phyloP scores from a whole-genome alignment of 2,797 vertebrate species.

The Catharus ustulatus region DNA sequence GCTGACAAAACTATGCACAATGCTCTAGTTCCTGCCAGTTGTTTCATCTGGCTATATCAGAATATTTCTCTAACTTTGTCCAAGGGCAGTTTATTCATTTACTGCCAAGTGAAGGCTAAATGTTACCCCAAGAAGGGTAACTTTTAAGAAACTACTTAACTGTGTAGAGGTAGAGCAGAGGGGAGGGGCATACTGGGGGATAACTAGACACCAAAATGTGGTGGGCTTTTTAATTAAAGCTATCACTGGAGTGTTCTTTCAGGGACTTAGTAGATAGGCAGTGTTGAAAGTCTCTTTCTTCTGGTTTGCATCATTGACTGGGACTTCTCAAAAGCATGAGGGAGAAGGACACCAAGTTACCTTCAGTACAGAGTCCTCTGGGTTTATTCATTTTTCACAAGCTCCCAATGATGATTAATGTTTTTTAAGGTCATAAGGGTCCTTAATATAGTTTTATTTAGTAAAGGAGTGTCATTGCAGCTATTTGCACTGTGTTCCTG shows the following conservation, averaged over 20 bases:
- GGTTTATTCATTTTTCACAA: background rate
- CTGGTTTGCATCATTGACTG: background rate
- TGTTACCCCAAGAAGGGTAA: background rate
- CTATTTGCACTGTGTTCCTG: background rate
- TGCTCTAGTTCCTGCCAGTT: background rate
- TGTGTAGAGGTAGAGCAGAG: background rate
- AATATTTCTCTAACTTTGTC: background rate
- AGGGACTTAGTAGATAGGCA: background rate
- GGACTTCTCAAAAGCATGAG: background rate
- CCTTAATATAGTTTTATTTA: background rate
- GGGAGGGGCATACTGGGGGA: background rate
- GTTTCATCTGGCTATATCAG: background rate
- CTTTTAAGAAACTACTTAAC: background rate
- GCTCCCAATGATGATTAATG: background rate
- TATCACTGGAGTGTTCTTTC: background rate
- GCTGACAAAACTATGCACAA: background rate
- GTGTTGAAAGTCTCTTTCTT: background rate
- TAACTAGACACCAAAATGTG: background rate
- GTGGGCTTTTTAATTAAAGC: background rate
- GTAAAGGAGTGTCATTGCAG: background rate
- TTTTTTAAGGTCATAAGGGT: background rate
- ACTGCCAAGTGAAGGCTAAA: background rate
- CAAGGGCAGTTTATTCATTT: background rate
- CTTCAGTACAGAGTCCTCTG: background rate
- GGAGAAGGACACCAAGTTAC: background rate